Percentiles rank a stretch among this genome's conserved stretches.
Evolutionary conservation across 2,797 vertebrate species (phyloP).

Genomic region (Halcyon smyrnensis): DNA sequence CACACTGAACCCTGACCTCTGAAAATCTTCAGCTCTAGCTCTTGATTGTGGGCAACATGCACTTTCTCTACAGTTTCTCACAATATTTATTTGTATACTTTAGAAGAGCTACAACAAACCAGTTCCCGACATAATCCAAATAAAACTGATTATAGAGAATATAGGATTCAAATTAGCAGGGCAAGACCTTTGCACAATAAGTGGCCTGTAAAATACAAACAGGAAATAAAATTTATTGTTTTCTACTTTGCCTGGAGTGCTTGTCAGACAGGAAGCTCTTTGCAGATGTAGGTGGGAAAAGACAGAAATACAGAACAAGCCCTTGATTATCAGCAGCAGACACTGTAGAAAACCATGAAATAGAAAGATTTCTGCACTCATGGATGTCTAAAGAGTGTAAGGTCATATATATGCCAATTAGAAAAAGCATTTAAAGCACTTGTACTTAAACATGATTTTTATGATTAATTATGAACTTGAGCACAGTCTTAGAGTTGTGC

Average conservation of each 20-base stretch:
- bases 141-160: background rate
- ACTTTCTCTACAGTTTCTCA: background rate
- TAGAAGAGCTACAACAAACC: background rate
- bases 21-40: background rate
- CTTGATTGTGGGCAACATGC: background rate
- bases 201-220: background rate
- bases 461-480: background rate
- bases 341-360: too few species aligned
- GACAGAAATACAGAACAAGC: background rate
- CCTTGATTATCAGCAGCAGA: too few species aligned
- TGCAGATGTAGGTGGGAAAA: background rate
- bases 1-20: background rate
- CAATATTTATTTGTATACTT: background rate
- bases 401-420: background rate
- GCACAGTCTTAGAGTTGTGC: background rate
- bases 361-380: too few species aligned
- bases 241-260: background rate
- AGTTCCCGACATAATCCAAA: background rate
- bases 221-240: background rate
- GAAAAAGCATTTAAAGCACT: background rate
- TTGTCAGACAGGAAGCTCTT: background rate
- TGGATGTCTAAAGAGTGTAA: background rate
- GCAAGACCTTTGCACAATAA: background rate
- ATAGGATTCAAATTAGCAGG: background rate
- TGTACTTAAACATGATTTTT: background rate